These are phyloP conservation scores for Pygoscelis adeliae DNA, from an alignment of 2,113 vertebrate species.

Conservation along the genomic window DNA sequence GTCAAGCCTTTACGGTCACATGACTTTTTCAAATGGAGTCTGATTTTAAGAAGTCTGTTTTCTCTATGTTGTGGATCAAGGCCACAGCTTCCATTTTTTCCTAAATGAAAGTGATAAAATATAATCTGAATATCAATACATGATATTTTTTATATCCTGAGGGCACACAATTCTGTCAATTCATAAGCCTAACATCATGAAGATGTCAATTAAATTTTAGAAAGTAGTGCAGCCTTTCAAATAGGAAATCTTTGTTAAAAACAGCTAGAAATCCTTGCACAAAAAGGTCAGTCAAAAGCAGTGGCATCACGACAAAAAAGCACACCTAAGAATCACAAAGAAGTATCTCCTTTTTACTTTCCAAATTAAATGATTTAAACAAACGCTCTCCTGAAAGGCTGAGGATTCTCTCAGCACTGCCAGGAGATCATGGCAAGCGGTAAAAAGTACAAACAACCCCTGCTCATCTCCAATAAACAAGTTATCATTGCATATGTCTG, in stretches of 20 bases:
- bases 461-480: background rate
- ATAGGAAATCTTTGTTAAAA: background rate
- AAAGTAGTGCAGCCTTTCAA: background rate
- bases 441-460: background rate
- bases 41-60: background rate
- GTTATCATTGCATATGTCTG: background rate
- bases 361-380: background rate
- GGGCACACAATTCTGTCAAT: background rate
- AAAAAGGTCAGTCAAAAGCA: background rate
- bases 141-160: background rate
- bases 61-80: background rate
- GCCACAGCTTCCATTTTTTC: background rate
- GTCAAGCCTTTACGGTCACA: background rate
- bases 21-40: background rate
- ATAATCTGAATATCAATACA: background rate
- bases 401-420: background rate
- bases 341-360: background rate
- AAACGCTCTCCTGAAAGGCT: background rate
- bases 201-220: background rate
- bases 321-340: background rate
- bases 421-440: background rate
- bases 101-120: background rate
- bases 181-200: background rate
- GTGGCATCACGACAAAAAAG: background rate
- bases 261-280: background rate